Base-by-base conservation (phyloP, 2,113 vertebrate genomes). In the Tursiops truncatus region DNA sequence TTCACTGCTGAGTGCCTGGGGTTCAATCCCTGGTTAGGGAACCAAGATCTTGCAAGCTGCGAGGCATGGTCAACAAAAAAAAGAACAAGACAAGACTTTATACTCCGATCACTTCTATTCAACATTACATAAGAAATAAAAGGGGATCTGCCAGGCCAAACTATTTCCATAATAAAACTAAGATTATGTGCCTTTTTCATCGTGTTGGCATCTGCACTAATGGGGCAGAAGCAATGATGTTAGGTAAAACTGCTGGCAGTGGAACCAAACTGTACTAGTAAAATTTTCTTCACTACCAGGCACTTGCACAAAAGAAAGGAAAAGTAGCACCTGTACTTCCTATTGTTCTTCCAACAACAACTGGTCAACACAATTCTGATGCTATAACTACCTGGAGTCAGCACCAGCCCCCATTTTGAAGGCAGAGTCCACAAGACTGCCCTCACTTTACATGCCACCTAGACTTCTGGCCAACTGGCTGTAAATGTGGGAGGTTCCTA, bases 231-330 rank as follows among this genome's bases (percentile, higher is more conserved):
- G 80, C 63, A 79, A 62, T 17, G 38, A 62, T 56, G 13, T 47
- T 47, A 47, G 26, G 80, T 60, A 50, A 60, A 89, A 80, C 17
- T 50, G 31, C 56, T 90, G 71, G 4, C 36, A 88, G 25, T 56
- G 31, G 82, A 74, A 74, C 23, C 13, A n/a, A 92, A 58, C 5
- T 44, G 3, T 44, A 65, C 67, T 73, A 36, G 33, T 47, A 23
- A 28, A 82, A 14, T 33, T 80, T 47, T 60, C 38, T 33, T 63
- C 47, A 63, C 28, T 63, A 89, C 44, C 70, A 71, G 23, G 7
- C n/a, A 77, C 10, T 41, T 44, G 26, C n/a, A 85, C 53, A 31
- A 90, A 95, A 73, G 79, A 84, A 95, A 81, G 88, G 88, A 77
- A 38, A 86, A 73, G 9, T n/a, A 18, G 31, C 38, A 56, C 28